These are phyloP conservation scores for Meriones psammophilus DNA, from an alignment of 2,797 vertebrate genomes.

Conservation along the genomic window DNA sequence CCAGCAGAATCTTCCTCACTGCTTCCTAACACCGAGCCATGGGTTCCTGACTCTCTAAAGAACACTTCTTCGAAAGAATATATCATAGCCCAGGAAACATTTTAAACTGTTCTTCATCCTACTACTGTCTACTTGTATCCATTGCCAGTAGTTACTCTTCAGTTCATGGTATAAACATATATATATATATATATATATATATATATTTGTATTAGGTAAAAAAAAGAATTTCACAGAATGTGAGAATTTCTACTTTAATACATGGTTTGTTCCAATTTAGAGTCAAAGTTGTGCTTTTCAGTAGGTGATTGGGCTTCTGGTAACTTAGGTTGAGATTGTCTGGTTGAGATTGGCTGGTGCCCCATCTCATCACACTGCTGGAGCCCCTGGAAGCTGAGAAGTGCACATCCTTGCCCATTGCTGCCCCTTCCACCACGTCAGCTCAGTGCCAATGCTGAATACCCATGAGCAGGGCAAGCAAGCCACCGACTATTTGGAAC, in stretches of 20 bases:
- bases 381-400: constrained; percentile 8
- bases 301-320: background rate
- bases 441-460: background rate
- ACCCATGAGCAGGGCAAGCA: background rate
- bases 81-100: background rate
- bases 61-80: too few relatives aligned
- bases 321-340: background rate
- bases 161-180: constrained; percentile 40
- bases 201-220: constrained; percentile 8
- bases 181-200: constrained; percentile 46
- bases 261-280: constrained; percentile 17
- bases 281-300: constrained; percentile 33
- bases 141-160: constrained; percentile 22
- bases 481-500: constrained; percentile 47
- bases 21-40: constrained; percentile 11
- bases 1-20: background rate
- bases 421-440: constrained; percentile 34
- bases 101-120: background rate
- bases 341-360: background rate
- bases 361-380: background rate
- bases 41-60: constrained; percentile 31
- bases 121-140: background rate
- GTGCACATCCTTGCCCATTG: constrained; percentile 16
- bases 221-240: background rate
- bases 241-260: constrained; percentile 36